Percentiles rank a stretch among this genome's conserved stretches.
Conservation (phyloP, 2,888 invertebrate species). For the Cerceris ruficornis region DNA sequence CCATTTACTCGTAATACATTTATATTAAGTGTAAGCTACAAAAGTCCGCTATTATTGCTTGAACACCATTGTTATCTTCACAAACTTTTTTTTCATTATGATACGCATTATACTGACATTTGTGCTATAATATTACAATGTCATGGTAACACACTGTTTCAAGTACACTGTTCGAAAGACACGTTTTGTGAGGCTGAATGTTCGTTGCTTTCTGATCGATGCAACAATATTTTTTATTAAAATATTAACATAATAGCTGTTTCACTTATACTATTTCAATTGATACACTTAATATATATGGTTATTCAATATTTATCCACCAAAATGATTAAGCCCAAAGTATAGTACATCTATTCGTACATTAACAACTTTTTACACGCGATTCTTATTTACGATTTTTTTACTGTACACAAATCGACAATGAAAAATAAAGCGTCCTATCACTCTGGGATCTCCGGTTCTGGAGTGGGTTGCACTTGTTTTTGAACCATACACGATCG, state of each 20-base stretch:
- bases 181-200: slow-evolving; percentile 74
- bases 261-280: slow-evolving; percentile 70
- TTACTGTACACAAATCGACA: slow-evolving; percentile 78
- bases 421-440: slow-evolving; percentile 76
- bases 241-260: slow-evolving; percentile 80
- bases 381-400: slow-evolving; percentile 72
- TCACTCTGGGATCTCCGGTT: slow-evolving; percentile 88
- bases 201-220: slow-evolving; percentile 73
- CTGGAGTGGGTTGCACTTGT: slow-evolving; percentile 86
- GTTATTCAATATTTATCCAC: slow-evolving; percentile 71
- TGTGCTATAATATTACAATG: slow-evolving; percentile 62
- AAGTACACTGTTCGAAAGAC: slow-evolving; percentile 73
- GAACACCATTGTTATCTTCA: slow-evolving; percentile 58
- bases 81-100: slow-evolving; percentile 39
- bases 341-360: slow-evolving; percentile 79
- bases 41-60: slow-evolving; percentile 52
- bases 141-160: slow-evolving; percentile 58
- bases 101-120: slow-evolving; percentile 62
- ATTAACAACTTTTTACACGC: slow-evolving; percentile 81
- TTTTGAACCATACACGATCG: slow-evolving; percentile 96
- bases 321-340: slow-evolving; percentile 72
- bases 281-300: slow-evolving; percentile 71
- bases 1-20: slow-evolving; percentile 51
- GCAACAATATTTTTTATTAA: slow-evolving; percentile 78
- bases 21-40: slow-evolving; percentile 53